Conservation (phyloP, 1,140 invertebrate genomes). For the Ptiloglossa arizonensis region DNA sequence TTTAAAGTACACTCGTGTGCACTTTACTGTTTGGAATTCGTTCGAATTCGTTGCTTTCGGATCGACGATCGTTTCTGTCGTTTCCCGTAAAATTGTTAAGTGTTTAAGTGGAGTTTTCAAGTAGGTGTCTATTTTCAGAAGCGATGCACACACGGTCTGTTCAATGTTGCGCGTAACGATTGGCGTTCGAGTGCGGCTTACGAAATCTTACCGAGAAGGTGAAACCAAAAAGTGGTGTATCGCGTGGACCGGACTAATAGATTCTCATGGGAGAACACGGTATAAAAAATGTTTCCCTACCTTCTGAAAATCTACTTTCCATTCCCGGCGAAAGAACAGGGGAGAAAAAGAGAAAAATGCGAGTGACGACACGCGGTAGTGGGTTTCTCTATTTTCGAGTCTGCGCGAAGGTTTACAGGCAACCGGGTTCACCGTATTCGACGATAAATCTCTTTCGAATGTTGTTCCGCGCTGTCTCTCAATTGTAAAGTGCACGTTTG, state of each 20-base stretch:
- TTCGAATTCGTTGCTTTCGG: too few species aligned
- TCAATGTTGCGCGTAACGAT: too few species aligned
- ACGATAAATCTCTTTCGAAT: constrained; percentile 27
- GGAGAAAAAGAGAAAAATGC: neutral
- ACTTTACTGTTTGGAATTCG: too few species aligned
- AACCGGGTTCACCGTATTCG: neutral
- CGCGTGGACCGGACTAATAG: neutral
- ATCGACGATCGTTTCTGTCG: too few species aligned
- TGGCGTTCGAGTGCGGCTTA: neutral
- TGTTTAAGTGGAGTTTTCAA: too few species aligned
- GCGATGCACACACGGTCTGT: too few species aligned
- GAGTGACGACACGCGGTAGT: neutral
- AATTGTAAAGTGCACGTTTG: neutral
- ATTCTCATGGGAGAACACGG: neutral
- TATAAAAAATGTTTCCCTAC: neutral
- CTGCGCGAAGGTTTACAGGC: constrained; percentile 15
- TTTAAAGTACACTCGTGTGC: too few species aligned
- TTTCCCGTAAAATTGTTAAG: too few species aligned
- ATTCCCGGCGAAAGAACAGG: neutral
- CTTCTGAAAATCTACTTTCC: neutral
- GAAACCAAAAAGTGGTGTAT: neutral
- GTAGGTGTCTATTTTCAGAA: too few species aligned
- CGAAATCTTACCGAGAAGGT: neutral
- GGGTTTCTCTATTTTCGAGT: constrained; percentile 19
- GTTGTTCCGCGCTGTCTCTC: constrained; percentile 8